Evolutionary conservation across 2,113 vertebrate species (phyloP), one percentile per base, ranked within the genome.

Genomic region (Myotis brandtii): DNA sequence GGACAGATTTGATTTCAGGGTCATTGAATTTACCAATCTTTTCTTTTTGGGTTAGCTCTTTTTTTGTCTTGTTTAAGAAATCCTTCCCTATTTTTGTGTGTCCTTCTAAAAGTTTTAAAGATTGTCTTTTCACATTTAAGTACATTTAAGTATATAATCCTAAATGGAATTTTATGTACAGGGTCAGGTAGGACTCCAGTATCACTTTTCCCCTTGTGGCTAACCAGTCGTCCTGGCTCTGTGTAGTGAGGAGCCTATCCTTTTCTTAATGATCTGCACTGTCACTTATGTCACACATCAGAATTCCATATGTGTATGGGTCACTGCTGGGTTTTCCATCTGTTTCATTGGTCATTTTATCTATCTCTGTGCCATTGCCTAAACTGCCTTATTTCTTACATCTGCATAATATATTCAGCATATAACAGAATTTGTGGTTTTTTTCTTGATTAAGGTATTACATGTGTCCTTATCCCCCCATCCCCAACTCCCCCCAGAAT

Each of bases 91-190:
- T 17, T 83, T 2, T 40, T 70, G 0, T 72, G 37, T 43, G 82
- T 93, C 92, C 52, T 56, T 85, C 43, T 69, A 69, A n/a, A 84
- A n/a, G 4, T 75, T 95, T 66, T 83, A 52, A 77, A 93, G 10
- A 86, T 86, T 96, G 94, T n/a, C 48, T 54, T 86, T 90, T 95
- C 37, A 95, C n/a, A 62, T 79, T 54, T 34, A 76, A 69, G n/a
- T 46, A 76, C 27, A 25, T 96, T 69, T 43, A 79, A 67, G 34
- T 80, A 73, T 79, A 70, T 82, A 80, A 64, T 59, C 20, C 12
- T 67, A 92, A 89, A n/a, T 81, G 80, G 72, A 66, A 89, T 67
- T 84, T 77, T 85, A 30, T 54, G 23, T 84, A 46, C 8, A 87
- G 2, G 37, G 8, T 59, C n/a, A 76, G 13, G 7, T 40, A 48